Base-by-base conservation (phyloP, 1,140 invertebrate species). In the Drosophila micromelanica region DNA sequence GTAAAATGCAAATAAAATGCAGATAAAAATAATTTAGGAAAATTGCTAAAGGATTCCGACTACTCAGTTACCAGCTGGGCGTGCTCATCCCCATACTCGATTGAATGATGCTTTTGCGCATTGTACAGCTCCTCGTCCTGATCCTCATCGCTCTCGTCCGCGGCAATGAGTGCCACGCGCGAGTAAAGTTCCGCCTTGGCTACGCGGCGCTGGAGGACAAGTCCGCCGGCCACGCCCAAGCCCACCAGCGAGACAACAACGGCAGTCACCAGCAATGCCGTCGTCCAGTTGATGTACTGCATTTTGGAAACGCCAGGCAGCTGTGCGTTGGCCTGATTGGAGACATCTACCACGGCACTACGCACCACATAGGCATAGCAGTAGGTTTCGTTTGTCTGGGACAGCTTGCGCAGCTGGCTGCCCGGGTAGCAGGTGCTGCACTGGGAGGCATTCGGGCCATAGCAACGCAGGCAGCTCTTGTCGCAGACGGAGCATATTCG, bases 301-400 rank as follows among this genome's bases (percentile, higher is more conserved):
- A 62, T 15, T 11, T 42, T 35, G 30, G 32, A 7, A 8, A 49
- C n/a, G 13, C 13, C 5, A 11, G 15, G 17, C 15, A 37, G 7
- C 13, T 46, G 13, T 0, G 5, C 38, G 3, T 32, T 56, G 5
- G n/a, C 13, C 1, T 27, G 5, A 30, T 52, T 65, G 7, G 78
- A 69, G 6, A 76, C 20, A 27, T 87, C 84, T 13, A 77, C 49
- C 0, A 82, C 42, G n/a, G 76, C 78, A 55, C 90, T 91, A 5
- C 90, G 85, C 23, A 91, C 90, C 27, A 86, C 85, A 60, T 91
- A 91, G 0, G 78, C 75, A 30, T 78, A 84, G 55, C 90, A 91
- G 13, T 62, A 78, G 35, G 90, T 86, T 56, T 91, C 90, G 43
- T 91, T 90, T 6, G 57, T 64, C 46, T 43, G 46, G 0, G 43